These are phyloP conservation scores for Parus major DNA, from an alignment of 2,113 vertebrate species.

Conservation along the genomic window DNA sequence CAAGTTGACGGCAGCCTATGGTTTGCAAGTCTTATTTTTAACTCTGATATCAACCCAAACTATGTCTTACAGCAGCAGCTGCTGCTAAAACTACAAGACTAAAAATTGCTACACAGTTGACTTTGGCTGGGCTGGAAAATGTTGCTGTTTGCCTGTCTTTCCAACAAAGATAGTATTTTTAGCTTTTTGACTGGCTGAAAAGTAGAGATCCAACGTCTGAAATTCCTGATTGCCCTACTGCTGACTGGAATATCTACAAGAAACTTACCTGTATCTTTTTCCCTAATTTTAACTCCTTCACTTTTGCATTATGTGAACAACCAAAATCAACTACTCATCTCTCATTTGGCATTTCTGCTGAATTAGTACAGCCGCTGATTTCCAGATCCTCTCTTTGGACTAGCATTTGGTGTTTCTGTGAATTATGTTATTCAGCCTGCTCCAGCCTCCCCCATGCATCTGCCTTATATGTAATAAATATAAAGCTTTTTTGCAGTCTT, in stretches of 20 bases:
- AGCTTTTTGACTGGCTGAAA: slow-evolving; percentile 7
- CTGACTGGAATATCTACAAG: not conserved
- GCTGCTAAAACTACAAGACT: slow-evolving; percentile 60
- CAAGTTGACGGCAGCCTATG: slow-evolving; percentile 24
- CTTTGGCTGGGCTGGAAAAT: slow-evolving; percentile 47
- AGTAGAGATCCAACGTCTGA: not conserved
- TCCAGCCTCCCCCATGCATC: slow-evolving; percentile 29
- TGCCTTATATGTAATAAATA: not conserved
- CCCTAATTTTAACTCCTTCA: not conserved
- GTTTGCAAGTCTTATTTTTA: slow-evolving; percentile 66
- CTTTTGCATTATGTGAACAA: not conserved
- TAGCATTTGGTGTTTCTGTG: slow-evolving; percentile 30
- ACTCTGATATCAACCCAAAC: slow-evolving; percentile 63
- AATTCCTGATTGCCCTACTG: not conserved
- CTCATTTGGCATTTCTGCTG: not conserved
- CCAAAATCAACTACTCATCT: not conserved
- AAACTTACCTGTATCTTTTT: not conserved
- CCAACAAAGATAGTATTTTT: slow-evolving; percentile 29
- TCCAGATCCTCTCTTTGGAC: not conserved
- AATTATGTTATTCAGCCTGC: slow-evolving; percentile 2
- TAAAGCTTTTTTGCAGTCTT: not conserved
- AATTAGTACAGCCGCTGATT: not conserved
- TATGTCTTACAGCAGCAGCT: slow-evolving; percentile 58
- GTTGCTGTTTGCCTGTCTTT: slow-evolving; percentile 28
- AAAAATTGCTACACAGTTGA: slow-evolving; percentile 62